A percentile compares a stretch with the other conserved stretches of the same genome.
Evolutionary conservation across 2,797 vertebrate genomes (phyloP).

Genomic region (Lagorchestes hirsutus): DNA sequence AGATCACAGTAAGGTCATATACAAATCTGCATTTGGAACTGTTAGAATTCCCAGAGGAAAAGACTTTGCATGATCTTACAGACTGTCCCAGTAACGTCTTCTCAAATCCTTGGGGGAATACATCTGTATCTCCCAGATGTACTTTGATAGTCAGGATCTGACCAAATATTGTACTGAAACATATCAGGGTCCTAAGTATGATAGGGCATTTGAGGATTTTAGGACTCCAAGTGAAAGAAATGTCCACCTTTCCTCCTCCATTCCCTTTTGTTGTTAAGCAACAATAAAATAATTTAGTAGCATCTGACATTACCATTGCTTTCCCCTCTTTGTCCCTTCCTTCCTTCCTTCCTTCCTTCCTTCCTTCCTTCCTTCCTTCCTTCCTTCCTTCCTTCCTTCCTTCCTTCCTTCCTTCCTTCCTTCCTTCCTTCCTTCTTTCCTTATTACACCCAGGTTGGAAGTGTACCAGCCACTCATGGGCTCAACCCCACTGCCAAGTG

Average conservation of each 20-base stretch:
- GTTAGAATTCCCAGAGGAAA: neutral
- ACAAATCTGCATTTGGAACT: neutral
- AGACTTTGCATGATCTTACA: neutral
- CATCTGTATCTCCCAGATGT: neutral
- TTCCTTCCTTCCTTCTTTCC: neutral
- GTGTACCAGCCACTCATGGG: neutral
- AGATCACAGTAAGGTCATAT: neutral
- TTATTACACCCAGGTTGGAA: neutral
- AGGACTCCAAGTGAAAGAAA: neutral
- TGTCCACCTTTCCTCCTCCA: neutral
- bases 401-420: no score
- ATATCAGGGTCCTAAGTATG: neutral
- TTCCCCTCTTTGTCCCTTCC: neutral
- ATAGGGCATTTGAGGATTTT: neutral
- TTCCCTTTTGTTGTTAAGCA: neutral
- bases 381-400: neutral
- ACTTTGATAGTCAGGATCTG: neutral
- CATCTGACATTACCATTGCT: neutral
- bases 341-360: neutral
- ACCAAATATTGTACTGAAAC: neutral
- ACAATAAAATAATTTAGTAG: neutral
- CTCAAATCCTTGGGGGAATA: neutral
- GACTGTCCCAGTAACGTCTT: neutral
- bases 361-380: no score
- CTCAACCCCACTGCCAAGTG: no score